These are phyloP conservation scores for Leuciscus idus DNA, from an alignment of 2,113 vertebrate genomes.

Conservation along the genomic window DNA sequence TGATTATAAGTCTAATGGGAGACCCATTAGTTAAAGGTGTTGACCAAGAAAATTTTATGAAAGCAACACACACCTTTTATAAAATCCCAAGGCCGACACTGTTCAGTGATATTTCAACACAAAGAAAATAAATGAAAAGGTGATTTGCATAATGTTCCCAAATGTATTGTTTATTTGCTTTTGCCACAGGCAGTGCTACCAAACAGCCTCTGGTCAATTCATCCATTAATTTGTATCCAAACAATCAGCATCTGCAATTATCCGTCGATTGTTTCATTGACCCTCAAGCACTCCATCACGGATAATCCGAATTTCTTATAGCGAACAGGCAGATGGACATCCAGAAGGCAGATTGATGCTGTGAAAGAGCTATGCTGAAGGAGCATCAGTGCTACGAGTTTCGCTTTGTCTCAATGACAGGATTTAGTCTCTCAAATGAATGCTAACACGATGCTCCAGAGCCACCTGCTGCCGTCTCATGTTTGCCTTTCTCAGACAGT, in stretches of 20 bases:
- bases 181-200: not conserved
- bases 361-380: slow-evolving; percentile 2
- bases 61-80: not conserved
- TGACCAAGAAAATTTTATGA: not conserved
- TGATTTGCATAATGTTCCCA: not conserved
- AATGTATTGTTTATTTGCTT: slow-evolving; percentile 17
- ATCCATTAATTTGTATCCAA: slow-evolving; percentile 7
- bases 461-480: slow-evolving; percentile 32
- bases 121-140: not conserved
- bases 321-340: slow-evolving; percentile 26
- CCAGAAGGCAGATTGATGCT: slow-evolving; percentile 35
- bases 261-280: slow-evolving; percentile 25
- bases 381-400: not conserved
- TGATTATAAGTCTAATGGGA: too few relatives aligned
- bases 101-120: not conserved
- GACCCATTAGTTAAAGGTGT: not conserved
- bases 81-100: not conserved
- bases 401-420: not conserved
- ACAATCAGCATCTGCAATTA: slow-evolving; percentile 27
- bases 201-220: not conserved
- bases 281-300: slow-evolving; percentile 25
- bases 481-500: slow-evolving; percentile 14
- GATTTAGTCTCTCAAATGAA: slow-evolving; percentile 12
- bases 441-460: not conserved
- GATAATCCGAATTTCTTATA: slow-evolving; percentile 3